Evolutionary conservation across 2,888 invertebrate genomes (phyloP).

Genomic region (Ochropleura leucogaster): DNA sequence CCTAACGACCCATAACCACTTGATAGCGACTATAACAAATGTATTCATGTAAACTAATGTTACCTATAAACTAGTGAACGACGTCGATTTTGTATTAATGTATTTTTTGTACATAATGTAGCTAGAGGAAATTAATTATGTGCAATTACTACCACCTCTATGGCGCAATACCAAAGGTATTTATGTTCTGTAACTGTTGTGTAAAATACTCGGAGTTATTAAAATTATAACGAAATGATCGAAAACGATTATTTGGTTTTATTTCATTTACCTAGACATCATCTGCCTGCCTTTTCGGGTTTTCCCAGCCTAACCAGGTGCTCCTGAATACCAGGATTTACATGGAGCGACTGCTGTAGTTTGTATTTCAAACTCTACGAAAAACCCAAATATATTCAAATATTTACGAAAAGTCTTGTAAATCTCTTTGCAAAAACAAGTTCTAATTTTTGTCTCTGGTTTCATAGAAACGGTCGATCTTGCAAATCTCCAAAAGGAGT

Average conservation of each 20-base stretch:
- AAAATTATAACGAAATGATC: conserved; percentile 78
- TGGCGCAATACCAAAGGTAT: conserved; percentile 89
- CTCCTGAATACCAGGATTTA: too few species aligned
- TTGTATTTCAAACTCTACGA: too few species aligned
- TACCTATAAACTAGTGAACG: conserved; percentile 80
- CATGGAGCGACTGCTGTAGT: too few species aligned
- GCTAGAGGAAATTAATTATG: conserved; percentile 86
- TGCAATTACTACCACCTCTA: conserved; percentile 87
- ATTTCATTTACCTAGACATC: not conserved
- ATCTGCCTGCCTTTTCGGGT: too few species aligned
- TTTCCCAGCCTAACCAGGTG: too few species aligned
- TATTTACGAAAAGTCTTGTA: too few species aligned
- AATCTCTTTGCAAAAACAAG: too few species aligned
- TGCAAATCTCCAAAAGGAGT: too few species aligned
- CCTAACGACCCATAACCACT: conserved; percentile 63
- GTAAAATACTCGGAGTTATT: conserved; percentile 88
- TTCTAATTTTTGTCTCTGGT: too few species aligned
- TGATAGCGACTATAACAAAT: conserved; percentile 65
- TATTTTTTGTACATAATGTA: conserved; percentile 89
- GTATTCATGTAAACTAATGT: conserved; percentile 75
- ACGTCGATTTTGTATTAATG: conserved; percentile 82
- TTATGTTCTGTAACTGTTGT: conserved; percentile 88
- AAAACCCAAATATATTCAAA: too few species aligned
- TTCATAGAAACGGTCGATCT: too few species aligned
- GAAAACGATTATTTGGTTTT: conserved; percentile 50